Base-by-base conservation (phyloP, 2,113 vertebrate genomes). In the Falcunculus frontatus region DNA sequence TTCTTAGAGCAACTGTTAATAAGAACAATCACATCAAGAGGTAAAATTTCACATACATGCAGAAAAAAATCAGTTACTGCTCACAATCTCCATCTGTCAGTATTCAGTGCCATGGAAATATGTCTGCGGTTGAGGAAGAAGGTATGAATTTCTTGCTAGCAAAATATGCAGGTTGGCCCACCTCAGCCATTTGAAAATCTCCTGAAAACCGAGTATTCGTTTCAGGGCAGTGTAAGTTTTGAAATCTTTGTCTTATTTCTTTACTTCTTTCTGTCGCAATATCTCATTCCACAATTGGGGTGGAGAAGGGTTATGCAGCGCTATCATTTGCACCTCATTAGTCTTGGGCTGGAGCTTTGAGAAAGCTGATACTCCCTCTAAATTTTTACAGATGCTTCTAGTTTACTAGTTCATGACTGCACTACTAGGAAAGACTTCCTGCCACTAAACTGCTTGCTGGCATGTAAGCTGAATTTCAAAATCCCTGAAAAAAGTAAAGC, bases 371-470 rank as follows among this genome's bases (percentile, higher is more conserved):
- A 98, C 98, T 98, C 98, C 95, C 97, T 97, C 97, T 98, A 98
- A 98, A 98, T 98, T 98, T 98, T 98, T 98, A 98, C 98, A 98
- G 98, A 98, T 98, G 98, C 98, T 98, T 98, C 97, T 98, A 98
- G 98, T 98, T 98, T 98, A 98, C 98, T 95, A 98, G 98, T 98
- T 98, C 98, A 98, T 98, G 98, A 98, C 98, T 98, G 98, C 96
- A 97, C 97, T 98, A 97, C 97, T 98, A 98, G 97, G 96, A 98
- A 97, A 98, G 98, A 98, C 98, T 98, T 98, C 98, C 98, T 98
- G 98, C 97, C 98, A 98, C 98, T 98, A 98, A 98, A 98, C 98
- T 98, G 97, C 96, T 98, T 96, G 98, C 96, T 98, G 98, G 98
- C 98, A 98, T 98, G 97, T 96, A 97, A 65, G 93, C 96, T 97